Conservation (phyloP, 2,888 invertebrate genomes). For the Calliphora vomitoria region DNA sequence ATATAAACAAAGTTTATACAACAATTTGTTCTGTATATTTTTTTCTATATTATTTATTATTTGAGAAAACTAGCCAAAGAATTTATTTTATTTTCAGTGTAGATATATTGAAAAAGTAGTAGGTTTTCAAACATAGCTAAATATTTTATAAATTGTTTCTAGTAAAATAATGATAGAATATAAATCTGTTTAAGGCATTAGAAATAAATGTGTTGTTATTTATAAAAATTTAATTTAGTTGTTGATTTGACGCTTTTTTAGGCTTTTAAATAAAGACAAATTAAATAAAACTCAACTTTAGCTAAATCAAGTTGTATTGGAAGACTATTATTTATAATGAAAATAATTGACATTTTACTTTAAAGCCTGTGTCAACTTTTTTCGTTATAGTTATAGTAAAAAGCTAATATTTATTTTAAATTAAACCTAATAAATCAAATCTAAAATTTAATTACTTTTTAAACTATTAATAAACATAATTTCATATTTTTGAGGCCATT, state of each 20-base stretch:
- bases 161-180: not conserved
- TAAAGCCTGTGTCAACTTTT: not conserved
- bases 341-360: not conserved
- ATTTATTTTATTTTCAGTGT: not conserved
- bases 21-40: no score
- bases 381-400: not conserved
- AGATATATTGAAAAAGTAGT: no score
- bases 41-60: no score
- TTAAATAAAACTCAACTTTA: not conserved
- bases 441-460: not conserved
- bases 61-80: not conserved
- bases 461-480: not conserved
- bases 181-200: slow-evolving; percentile 12
- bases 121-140: not conserved
- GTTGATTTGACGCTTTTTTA: slow-evolving; percentile 36
- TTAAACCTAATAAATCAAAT: not conserved
- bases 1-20: no score
- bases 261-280: not conserved
- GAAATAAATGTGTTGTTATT: slow-evolving; percentile 47
- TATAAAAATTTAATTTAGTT: slow-evolving; percentile 46
- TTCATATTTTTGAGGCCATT: not conserved
- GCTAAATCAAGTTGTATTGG: not conserved
- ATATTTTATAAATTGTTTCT: not conserved
- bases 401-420: not conserved
- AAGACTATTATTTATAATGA: not conserved